Conservation (phyloP, 2,797 vertebrate genomes). For the Vireo griseus region DNA sequence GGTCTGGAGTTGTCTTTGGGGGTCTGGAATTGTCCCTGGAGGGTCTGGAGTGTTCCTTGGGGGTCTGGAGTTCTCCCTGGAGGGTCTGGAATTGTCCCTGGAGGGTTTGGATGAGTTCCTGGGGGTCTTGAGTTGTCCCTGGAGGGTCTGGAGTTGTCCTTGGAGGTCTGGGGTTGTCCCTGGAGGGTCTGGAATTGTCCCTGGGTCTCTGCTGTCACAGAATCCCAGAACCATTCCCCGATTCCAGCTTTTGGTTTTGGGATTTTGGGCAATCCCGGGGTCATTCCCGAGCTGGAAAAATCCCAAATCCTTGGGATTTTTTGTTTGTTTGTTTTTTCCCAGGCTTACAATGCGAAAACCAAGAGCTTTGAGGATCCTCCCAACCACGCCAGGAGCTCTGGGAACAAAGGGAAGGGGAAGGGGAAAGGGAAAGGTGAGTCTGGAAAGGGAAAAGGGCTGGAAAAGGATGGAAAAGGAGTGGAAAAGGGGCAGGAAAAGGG, state of each 20-base stretch:
- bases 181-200: background rate
- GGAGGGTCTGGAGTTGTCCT: background rate
- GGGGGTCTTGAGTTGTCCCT: background rate
- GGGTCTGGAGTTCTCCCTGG: background rate
- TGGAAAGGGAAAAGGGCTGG: background rate
- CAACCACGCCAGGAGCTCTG: conserved; percentile 88
- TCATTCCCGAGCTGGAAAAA: background rate
- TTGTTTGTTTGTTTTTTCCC: background rate
- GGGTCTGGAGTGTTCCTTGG: too few relatives aligned
- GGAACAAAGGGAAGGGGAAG: conserved; percentile 91
- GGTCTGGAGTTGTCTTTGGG: too few relatives aligned
- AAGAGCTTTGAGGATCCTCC: conserved; percentile 97
- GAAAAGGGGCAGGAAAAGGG: background rate
- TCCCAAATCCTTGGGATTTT: background rate
- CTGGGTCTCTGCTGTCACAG: background rate
- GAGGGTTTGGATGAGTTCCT: too few relatives aligned
- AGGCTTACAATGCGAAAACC: conserved; percentile 91
- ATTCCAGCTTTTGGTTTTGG: background rate
- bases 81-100: too few relatives aligned
- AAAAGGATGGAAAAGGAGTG: fast-evolving
- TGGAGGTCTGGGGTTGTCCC: too few relatives aligned
- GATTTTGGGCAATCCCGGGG: too few relatives aligned
- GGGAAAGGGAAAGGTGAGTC: conserved; percentile 93
- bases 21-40: too few relatives aligned
- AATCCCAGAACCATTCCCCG: background rate